These are phyloP conservation scores for Bovichtus diacanthus DNA, from an alignment of 2,797 vertebrate species.

Conservation along the genomic window DNA sequence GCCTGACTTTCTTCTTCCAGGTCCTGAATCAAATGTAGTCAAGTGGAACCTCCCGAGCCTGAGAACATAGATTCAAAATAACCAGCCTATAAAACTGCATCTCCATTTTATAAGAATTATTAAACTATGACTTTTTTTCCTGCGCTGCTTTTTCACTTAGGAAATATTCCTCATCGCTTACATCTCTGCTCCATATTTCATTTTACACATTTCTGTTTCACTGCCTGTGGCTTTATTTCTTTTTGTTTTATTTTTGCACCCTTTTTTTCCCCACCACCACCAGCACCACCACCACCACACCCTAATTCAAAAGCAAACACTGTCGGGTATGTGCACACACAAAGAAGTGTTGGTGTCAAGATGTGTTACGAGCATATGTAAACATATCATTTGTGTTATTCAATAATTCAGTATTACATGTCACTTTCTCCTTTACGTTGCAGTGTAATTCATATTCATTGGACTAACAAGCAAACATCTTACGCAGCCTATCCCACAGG, in stretches of 20 bases:
- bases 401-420: conserved; percentile 38
- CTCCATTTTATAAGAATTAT: conserved; percentile 39
- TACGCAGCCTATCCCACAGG: conserved; percentile 34
- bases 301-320: conserved; percentile 18
- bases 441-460: conserved; percentile 16
- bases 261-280: too few relatives aligned
- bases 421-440: neutral
- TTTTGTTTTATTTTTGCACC: too few relatives aligned
- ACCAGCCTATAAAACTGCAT: conserved; percentile 44
- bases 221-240: conserved; percentile 5
- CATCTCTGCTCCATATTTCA: conserved; percentile 33
- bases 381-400: conserved; percentile 45
- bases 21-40: conserved; percentile 59
- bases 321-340: conserved; percentile 4
- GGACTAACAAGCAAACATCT: conserved; percentile 43
- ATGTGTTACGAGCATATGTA: conserved; percentile 13
- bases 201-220: conserved; percentile 32
- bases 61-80: conserved; percentile 65
- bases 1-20: conserved; percentile 45
- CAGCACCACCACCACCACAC: neutral
- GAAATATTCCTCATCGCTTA: conserved; percentile 35
- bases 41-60: conserved; percentile 53
- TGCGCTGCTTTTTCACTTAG: conserved; percentile 28
- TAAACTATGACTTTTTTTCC: conserved; percentile 41
- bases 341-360: neutral